Evolutionary conservation across 2,888 invertebrate genomes (phyloP).

Genomic region (Sabatieria punctata): DNA sequence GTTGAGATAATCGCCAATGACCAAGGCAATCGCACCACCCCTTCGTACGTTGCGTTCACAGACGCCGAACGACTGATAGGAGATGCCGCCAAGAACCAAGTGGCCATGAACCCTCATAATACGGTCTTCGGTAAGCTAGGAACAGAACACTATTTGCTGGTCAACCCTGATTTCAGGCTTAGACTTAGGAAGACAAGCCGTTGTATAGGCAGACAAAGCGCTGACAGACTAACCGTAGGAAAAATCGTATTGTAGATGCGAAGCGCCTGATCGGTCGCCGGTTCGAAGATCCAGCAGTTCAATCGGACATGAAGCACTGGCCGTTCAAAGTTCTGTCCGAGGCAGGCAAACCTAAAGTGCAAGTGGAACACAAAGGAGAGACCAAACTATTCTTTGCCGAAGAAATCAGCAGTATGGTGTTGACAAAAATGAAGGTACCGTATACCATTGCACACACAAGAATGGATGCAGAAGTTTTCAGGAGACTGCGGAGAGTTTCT

Average conservation of each 20-base stretch:
- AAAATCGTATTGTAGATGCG: slow-evolving; percentile 13
- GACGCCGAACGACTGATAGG: slow-evolving; percentile 38
- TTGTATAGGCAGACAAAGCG: no score
- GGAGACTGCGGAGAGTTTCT: slow-evolving; percentile 34
- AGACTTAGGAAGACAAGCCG: no score
- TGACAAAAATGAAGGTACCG: slow-evolving; percentile 18
- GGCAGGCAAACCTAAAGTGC: slow-evolving; percentile 35
- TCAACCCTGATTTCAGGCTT: no score
- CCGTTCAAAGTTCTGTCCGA: slow-evolving; percentile 17
- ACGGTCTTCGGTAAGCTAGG: slow-evolving; percentile 37
- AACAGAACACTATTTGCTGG: no score
- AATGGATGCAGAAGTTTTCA: no score
- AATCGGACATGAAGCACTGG: slow-evolving; percentile 18
- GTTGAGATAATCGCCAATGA: slow-evolving; percentile 41
- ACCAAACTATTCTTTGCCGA: slow-evolving; percentile 43
- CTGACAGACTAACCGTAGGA: no score
- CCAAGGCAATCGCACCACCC: slow-evolving; percentile 40
- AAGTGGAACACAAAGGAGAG: slow-evolving; percentile 69
- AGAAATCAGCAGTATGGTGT: slow-evolving; percentile 25
- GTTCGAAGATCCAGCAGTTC: slow-evolving; percentile 30
- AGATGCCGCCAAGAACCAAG: slow-evolving; percentile 40
- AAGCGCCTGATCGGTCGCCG: slow-evolving; percentile 33
- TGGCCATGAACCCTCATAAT: slow-evolving; percentile 39
- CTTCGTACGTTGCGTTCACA: slow-evolving; percentile 40
- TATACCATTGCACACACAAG: no score